phyloP scores from a whole-genome alignment of 1,140 invertebrate species.

The Trichoplusia ni region DNA sequence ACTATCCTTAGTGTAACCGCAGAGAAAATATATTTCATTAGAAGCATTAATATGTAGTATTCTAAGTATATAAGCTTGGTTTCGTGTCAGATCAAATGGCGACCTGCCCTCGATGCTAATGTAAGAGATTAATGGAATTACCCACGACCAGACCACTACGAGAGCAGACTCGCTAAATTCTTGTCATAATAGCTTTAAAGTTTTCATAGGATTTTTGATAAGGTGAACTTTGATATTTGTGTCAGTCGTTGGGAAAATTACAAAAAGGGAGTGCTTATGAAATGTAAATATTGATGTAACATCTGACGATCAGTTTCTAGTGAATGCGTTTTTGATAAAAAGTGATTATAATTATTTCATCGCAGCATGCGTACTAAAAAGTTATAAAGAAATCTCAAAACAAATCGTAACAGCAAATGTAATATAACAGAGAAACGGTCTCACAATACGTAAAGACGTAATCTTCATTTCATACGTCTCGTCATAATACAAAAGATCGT shows the following conservation, averaged over 20 bases:
- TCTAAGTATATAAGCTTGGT: slow-evolving; percentile 44
- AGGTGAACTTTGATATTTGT: not conserved
- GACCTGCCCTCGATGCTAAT: slow-evolving; percentile 62
- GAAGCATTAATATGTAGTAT: slow-evolving; percentile 50
- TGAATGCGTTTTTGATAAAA: too few species aligned
- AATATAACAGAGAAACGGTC: slow-evolving; percentile 1
- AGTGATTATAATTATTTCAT: too few species aligned
- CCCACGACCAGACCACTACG: slow-evolving; percentile 37
- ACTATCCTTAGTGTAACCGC: slow-evolving; percentile 35
- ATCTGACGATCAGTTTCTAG: too few species aligned
- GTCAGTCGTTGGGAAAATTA: slow-evolving; percentile 20
- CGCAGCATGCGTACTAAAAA: too few species aligned
- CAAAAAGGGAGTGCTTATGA: too few species aligned
- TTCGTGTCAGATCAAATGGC: slow-evolving; percentile 54
- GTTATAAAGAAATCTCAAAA: not conserved
- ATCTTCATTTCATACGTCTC: slow-evolving; percentile 16
- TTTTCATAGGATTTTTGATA: slow-evolving; percentile 10
- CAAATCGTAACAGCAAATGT: not conserved
- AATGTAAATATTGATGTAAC: too few species aligned
- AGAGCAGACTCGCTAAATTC: slow-evolving; percentile 40
- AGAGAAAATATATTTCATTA: slow-evolving; percentile 51
- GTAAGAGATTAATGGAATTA: slow-evolving; percentile 66
- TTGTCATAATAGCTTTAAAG: slow-evolving; percentile 53
- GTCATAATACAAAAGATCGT: slow-evolving; percentile 44
- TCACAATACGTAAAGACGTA: slow-evolving; percentile 3